A percentile compares a stretch with the other conserved stretches of the same genome.
Evolutionary conservation across 2,113 vertebrate genomes (phyloP).

Genomic region (Apteryx mantelli): DNA sequence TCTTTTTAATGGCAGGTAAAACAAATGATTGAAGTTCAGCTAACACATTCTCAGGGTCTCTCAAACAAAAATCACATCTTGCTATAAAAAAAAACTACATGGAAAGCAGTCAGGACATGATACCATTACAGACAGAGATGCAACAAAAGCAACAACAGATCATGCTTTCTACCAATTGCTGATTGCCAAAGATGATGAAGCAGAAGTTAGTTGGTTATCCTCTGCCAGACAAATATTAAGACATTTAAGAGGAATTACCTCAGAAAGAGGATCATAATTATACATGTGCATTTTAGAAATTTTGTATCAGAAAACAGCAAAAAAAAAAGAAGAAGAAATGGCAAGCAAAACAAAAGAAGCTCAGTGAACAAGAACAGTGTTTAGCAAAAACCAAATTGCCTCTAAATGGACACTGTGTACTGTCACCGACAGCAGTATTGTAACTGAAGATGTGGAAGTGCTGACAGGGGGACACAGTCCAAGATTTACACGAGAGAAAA

Average conservation of each 20-base stretch:
- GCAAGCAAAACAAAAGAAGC: not conserved
- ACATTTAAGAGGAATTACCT: not conserved
- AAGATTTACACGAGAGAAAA: not conserved
- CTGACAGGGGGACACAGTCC: not conserved
- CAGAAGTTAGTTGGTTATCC: not conserved
- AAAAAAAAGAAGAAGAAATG: not conserved
- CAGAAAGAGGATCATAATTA: not conserved
- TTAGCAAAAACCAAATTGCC: not conserved
- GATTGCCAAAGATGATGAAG: not conserved
- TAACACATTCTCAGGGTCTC: not conserved
- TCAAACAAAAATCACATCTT: not conserved
- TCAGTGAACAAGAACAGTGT: not conserved
- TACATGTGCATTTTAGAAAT: not conserved
- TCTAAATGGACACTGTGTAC: not conserved
- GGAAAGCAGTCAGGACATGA: not conserved
- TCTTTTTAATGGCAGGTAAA: not conserved
- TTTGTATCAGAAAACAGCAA: not conserved
- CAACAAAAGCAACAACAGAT: not conserved
- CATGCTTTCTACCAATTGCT: not conserved
- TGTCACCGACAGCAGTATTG: not conserved
- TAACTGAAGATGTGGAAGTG: not conserved
- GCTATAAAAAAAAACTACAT: not conserved
- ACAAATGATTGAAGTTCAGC: not conserved
- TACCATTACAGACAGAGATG: not conserved
- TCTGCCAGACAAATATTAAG: not conserved